A percentile compares a stretch with the other conserved stretches of the same genome.
phyloP scores from a whole-genome alignment of 1,140 invertebrate genomes.

The Aradophagus sp. region DNA sequence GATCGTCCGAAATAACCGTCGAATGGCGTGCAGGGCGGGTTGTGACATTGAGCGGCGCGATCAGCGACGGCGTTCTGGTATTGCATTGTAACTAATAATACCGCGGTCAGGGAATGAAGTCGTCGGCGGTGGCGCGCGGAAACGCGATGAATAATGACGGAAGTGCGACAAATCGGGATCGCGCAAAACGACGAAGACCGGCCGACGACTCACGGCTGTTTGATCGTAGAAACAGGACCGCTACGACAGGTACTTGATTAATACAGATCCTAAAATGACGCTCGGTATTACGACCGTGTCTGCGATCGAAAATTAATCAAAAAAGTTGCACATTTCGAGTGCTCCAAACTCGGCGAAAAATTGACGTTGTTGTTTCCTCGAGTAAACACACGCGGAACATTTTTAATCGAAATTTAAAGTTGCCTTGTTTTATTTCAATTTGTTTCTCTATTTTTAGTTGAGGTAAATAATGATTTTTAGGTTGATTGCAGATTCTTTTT shows the following conservation, averaged over 20 bases:
- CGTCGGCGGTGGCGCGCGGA: conserved; percentile 11
- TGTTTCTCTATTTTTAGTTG: too few species aligned
- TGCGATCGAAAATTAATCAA: too few species aligned
- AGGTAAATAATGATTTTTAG: too few species aligned
- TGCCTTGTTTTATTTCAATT: too few species aligned
- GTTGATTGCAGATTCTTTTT: too few species aligned
- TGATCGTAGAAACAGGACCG: neutral
- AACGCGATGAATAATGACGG: conserved; percentile 33
- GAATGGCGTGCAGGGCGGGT: conserved; percentile 32
- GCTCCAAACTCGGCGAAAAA: too few species aligned
- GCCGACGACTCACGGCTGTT: neutral
- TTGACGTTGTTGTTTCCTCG: too few species aligned
- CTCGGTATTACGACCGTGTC: too few species aligned
- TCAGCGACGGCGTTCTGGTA: conserved; percentile 41
- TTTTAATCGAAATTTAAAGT: too few species aligned
- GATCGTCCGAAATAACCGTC: conserved; percentile 61
- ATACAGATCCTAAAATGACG: conserved; percentile 1
- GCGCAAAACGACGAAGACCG: conserved; percentile 5
- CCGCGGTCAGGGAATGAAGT: conserved; percentile 60
- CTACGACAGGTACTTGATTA: conserved; percentile 7
- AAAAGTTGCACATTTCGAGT: too few species aligned
- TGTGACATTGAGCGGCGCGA: conserved; percentile 48
- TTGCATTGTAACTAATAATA: conserved; percentile 64
- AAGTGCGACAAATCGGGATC: conserved; percentile 27
- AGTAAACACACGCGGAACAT: too few species aligned